These are phyloP conservation scores for Lophius piscatorius DNA, from an alignment of 2,113 vertebrate genomes.

Conservation along the genomic window DNA sequence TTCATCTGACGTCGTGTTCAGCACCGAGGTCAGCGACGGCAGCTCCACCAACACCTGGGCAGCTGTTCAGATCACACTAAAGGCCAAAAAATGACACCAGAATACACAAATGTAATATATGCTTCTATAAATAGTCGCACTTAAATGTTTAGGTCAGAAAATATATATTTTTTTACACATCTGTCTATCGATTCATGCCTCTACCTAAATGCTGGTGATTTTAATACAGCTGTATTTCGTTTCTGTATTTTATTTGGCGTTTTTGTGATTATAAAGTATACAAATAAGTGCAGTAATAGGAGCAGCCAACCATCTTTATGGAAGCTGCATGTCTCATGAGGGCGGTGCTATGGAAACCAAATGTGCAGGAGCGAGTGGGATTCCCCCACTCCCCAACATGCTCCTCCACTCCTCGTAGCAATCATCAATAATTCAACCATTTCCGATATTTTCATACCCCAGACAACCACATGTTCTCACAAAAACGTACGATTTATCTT, in stretches of 20 bases:
- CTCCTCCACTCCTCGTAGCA: constrained; percentile 54
- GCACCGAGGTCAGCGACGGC: constrained; percentile 87
- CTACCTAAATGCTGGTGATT: too few relatives aligned
- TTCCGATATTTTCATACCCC: constrained; percentile 18
- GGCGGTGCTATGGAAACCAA: constrained; percentile 85
- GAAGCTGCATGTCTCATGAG: constrained; percentile 62
- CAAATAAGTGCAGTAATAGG: background rate
- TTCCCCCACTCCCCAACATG: constrained; percentile 40
- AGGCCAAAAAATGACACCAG: too few relatives aligned
- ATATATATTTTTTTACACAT: too few relatives aligned
- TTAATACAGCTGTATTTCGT: background rate
- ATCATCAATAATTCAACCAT: constrained; percentile 78
- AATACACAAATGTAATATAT: too few relatives aligned
- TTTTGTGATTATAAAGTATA: background rate
- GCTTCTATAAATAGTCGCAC: too few relatives aligned
- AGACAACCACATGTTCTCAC: constrained; percentile 37
- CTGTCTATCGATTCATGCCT: too few relatives aligned
- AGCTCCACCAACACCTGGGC: too few relatives aligned
- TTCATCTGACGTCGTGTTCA: constrained; percentile 80
- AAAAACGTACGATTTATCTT: constrained; percentile 10
- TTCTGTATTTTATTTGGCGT: background rate
- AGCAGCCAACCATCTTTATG: constrained; percentile 4
- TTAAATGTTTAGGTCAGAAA: too few relatives aligned
- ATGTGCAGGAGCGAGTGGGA: constrained; percentile 62
- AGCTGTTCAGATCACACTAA: too few relatives aligned